phyloP scores from a whole-genome alignment of 2,797 vertebrate species.

The Poecilia wingei region DNA sequence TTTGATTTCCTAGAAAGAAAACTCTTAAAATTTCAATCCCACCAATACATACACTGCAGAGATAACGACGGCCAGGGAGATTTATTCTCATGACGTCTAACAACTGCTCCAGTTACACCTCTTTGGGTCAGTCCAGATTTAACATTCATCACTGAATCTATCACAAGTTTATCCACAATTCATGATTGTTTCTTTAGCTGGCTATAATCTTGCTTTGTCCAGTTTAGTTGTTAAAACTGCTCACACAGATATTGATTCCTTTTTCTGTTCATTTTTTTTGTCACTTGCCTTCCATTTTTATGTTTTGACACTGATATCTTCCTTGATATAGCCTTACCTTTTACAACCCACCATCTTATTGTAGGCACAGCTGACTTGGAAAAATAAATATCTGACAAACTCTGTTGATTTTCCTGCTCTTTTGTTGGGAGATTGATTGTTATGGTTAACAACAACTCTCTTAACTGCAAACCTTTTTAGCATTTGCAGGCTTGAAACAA shows the following conservation, averaged over 20 bases:
- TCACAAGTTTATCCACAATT: not conserved
- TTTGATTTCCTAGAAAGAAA: too few relatives aligned
- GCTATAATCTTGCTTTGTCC: not conserved
- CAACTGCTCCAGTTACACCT: not conserved
- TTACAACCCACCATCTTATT: not conserved
- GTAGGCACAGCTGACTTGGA: not conserved
- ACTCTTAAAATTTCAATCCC: not conserved
- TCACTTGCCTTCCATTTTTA: not conserved
- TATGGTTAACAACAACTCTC: not conserved
- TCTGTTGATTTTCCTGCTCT: not conserved
- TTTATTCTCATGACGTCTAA: not conserved
- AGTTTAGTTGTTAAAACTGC: not conserved
- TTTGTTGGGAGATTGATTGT: not conserved
- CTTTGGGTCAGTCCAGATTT: not conserved
- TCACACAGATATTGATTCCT: too few relatives aligned
- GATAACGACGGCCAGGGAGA: not conserved
- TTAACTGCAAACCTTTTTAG: not conserved
- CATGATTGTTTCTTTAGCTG: not conserved
- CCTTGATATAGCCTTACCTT: not conserved
- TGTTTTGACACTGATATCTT: not conserved
- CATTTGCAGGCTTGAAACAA: not conserved
- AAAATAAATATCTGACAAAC: not conserved
- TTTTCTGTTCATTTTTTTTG: too few relatives aligned
- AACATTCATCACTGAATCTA: not conserved
- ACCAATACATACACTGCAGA: not conserved